Conservation (phyloP, 2,888 invertebrate species). For the Watsonalla binaria region DNA sequence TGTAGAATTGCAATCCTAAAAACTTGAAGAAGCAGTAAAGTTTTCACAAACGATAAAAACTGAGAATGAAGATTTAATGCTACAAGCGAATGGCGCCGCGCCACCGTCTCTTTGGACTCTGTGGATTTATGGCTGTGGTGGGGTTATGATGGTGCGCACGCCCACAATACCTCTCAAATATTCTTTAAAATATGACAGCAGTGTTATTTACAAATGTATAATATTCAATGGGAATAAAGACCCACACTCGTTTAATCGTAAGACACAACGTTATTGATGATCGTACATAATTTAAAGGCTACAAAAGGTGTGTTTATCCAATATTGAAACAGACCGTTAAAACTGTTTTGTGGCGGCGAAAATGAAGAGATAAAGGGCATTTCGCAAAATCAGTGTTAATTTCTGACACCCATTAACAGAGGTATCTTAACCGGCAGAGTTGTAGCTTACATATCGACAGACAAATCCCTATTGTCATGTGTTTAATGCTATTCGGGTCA, state of each 20-base stretch:
- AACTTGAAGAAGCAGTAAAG: conserved; percentile 33
- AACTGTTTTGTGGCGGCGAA: conserved; percentile 38
- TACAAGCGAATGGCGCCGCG: conserved; percentile 31
- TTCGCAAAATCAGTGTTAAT: conserved; percentile 58
- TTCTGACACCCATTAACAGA: conserved; percentile 55
- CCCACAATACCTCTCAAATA: conserved; percentile 29
- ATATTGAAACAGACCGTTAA: conserved; percentile 24
- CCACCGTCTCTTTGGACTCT: conserved; percentile 30
- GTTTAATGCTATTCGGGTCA: conserved; percentile 43
- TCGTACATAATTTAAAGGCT: neutral
- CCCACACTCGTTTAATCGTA: neutral
- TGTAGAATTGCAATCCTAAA: conserved; percentile 13
- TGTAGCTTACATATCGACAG: conserved; percentile 38
- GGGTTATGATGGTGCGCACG: conserved; percentile 36
- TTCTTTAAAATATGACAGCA: conserved; percentile 13
- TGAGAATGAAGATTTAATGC: conserved; percentile 38
- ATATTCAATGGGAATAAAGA: neutral
- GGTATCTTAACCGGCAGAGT: conserved; percentile 44
- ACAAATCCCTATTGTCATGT: conserved; percentile 50
- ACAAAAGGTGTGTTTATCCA: neutral
- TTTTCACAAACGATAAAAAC: conserved; percentile 45
- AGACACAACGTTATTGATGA: neutral
- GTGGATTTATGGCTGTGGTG: conserved; percentile 41
- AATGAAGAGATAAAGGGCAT: conserved; percentile 47
- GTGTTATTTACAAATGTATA: neutral